Percentiles rank a stretch among this genome's conserved stretches.
Conservation (phyloP, 2,113 vertebrate species). For the Electrona antarctica region DNA sequence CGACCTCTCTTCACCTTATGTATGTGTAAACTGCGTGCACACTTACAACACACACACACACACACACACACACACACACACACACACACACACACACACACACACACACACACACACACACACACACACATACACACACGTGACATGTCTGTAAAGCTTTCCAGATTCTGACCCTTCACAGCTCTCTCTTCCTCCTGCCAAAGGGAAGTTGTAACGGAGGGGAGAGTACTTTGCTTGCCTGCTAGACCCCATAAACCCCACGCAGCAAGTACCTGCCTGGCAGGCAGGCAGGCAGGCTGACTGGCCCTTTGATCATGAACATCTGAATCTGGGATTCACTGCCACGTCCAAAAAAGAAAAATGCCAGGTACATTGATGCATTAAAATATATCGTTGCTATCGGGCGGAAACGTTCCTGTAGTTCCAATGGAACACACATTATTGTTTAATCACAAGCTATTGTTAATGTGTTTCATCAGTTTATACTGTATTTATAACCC, state of each 20-base stretch:
- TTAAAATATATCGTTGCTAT: no score
- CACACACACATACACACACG: neutral
- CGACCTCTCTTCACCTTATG: neutral
- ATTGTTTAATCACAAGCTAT: no score
- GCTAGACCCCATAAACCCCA: conserved; percentile 48
- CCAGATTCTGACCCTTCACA: conserved; percentile 35
- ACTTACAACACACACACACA: no score
- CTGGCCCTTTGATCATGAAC: conserved; percentile 37
- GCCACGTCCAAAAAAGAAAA: conserved; percentile 29
- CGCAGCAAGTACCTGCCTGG: conserved; percentile 38
- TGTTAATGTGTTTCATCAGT: no score
- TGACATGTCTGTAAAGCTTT: conserved; percentile 18
- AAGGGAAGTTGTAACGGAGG: conserved; percentile 7
- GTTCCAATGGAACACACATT: no score
- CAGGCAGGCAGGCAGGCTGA: conserved; percentile 3
- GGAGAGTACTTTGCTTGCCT: conserved; percentile 30
- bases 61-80: neutral
- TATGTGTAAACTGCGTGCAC: no score
- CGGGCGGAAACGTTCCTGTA: no score
- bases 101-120: no score
- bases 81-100: neutral
- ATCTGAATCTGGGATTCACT: conserved; percentile 24
- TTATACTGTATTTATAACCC: no score
- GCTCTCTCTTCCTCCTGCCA: conserved; percentile 15
- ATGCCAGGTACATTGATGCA: neutral